Evolutionary conservation across 2,888 invertebrate species (phyloP), one percentile per base, ranked within the genome.

Genomic region (Chaetoderma sp.): DNA sequence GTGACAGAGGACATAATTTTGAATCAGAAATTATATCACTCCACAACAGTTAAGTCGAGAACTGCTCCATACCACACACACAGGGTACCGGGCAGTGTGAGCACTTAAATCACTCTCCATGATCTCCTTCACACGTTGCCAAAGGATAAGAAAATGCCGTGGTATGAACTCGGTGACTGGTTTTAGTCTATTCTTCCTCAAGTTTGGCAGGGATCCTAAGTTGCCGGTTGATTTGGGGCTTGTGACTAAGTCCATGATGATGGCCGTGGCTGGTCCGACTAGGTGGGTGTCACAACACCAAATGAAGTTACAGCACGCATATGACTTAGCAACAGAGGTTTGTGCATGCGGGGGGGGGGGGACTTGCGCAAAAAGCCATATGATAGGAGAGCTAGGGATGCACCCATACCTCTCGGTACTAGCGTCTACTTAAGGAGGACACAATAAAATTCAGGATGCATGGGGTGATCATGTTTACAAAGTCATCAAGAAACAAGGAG

Each of bases 1-100:
- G 49, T 47, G 49, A 47, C 47, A n/a, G 49, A 4, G 49, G 49
- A 21, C 49, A 21, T n/a, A 47, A 47, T 27, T 45, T 45, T 47
- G 49, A 4, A 47, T 47, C 3, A 13, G 49, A 47, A 21, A 6
- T 47, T n/a, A 21, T 47, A 25, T n/a, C 49, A 25, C 13, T 27
- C 21, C 21, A 25, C 13, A 25, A 27, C 49, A 47, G 23, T 16
- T 13, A 47, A 47, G 49, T 8, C 49, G 4, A 2, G 49, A 1
- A 47, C 49, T 21, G 25, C 49, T 25, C 23, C 49, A 13, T 47
- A 47, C 23, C 49, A 47, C 6, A 21, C 49, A n/a, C n/a, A 13
- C 49, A 4, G 25, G 49, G 49, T 4, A 47, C 21, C 3, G 49
- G 49, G 23, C 23, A 8, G 49, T 21, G 21, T 47, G 49, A 47